Evolutionary conservation across 2,797 vertebrate genomes (phyloP).

Genomic region (Anniella stebbinsi): DNA sequence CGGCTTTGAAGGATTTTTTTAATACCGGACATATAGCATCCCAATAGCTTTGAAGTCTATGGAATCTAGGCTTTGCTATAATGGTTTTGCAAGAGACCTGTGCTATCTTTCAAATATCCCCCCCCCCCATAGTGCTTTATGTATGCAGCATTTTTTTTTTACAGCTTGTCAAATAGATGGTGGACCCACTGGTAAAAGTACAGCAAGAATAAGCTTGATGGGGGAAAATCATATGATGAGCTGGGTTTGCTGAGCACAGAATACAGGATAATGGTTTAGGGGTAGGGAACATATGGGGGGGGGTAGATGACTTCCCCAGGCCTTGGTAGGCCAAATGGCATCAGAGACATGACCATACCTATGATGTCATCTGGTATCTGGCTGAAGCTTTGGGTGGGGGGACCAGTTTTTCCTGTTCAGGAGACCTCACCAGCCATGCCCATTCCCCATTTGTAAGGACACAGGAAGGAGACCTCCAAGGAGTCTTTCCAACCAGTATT

Average conservation of each 20-base stretch:
- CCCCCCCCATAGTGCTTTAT: neutral
- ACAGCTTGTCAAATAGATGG: neutral
- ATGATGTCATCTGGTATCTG: no score
- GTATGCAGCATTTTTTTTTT: neutral
- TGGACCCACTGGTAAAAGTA: neutral
- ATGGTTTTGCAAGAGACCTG: neutral
- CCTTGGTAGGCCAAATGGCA: no score
- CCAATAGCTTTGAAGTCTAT: neutral
- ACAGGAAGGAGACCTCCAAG: no score
- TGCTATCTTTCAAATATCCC: neutral
- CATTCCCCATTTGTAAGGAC: no score
- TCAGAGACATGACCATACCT: no score
- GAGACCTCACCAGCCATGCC: no score
- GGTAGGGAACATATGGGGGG: neutral
- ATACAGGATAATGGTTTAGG: neutral
- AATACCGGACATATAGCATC: neutral
- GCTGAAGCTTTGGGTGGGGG: no score
- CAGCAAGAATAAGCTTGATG: no score
- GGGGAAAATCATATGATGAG: neutral
- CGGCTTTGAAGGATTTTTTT: conserved; percentile 57
- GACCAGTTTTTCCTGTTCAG: no score
- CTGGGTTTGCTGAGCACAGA: neutral
- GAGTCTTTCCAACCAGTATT: no score
- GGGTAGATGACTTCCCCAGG: no score
- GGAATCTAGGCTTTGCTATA: neutral